phyloP scores from a whole-genome alignment of 2,113 vertebrate genomes.

The Pachypanchax playfairii region DNA sequence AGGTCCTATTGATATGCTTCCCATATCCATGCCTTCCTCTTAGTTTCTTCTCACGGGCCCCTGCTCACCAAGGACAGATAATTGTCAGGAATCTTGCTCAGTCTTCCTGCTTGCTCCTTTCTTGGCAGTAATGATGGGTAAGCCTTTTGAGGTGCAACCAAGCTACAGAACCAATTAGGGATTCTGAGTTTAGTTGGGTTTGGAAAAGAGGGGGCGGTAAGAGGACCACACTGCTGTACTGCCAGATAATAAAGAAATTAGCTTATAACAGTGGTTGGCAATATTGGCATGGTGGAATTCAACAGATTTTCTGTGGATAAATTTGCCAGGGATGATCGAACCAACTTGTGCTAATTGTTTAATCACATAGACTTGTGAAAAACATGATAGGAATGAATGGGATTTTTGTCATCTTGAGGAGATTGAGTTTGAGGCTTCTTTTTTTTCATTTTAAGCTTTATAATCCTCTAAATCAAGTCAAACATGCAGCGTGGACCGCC shows the following conservation, averaged over 20 bases:
- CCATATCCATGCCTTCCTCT: slow-evolving; percentile 31
- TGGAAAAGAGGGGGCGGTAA: slow-evolving; percentile 14
- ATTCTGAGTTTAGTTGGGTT: slow-evolving; percentile 38
- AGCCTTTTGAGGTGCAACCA: slow-evolving; percentile 64
- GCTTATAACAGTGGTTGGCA: slow-evolving; percentile 17
- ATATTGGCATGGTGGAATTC: slow-evolving; percentile 31
- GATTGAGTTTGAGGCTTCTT: slow-evolving; percentile 31
- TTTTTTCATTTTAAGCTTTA: slow-evolving; percentile 47
- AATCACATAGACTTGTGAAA: slow-evolving; percentile 41
- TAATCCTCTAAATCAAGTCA: slow-evolving; percentile 70
- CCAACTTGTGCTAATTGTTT: slow-evolving; percentile 37
- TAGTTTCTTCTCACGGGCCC: slow-evolving; percentile 47
- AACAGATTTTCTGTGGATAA: slow-evolving; percentile 26
- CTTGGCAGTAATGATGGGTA: slow-evolving; percentile 59
- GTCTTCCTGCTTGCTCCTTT: slow-evolving; percentile 41
- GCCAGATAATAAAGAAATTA: slow-evolving; percentile 48
- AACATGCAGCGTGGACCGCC: slow-evolving; percentile 46
- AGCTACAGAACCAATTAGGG: slow-evolving; percentile 61
- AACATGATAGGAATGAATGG: slow-evolving; percentile 34
- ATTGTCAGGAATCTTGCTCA: slow-evolving; percentile 65
- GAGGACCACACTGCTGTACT: slow-evolving; percentile 40
- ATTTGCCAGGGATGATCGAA: slow-evolving; percentile 28
- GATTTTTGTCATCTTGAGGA: slow-evolving; percentile 40
- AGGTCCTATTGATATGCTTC: slow-evolving; percentile 56
- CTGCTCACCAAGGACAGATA: slow-evolving; percentile 55